Evolutionary conservation across 1,140 invertebrate genomes (phyloP).

Genomic region (Rhagoletis pomonella): DNA sequence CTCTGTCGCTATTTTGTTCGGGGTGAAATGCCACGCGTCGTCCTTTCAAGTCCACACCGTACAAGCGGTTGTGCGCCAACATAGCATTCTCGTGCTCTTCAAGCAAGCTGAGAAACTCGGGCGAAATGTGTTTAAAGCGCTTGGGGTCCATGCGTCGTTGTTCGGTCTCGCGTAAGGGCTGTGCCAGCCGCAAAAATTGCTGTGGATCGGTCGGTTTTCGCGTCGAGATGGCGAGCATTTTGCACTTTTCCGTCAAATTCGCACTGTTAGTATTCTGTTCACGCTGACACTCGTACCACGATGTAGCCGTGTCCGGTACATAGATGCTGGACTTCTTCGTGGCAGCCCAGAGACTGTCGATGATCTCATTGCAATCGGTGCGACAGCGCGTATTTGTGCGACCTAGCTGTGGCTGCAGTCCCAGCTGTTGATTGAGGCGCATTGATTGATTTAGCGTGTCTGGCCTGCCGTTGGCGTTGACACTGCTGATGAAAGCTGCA

Average conservation of each 20-base stretch:
- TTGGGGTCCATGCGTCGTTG: slow-evolving; percentile 60
- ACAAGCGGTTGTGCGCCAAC: slow-evolving; percentile 62
- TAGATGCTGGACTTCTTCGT: slow-evolving; percentile 58
- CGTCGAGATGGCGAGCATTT: slow-evolving; percentile 49
- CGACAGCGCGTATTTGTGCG: neutral
- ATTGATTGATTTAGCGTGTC: slow-evolving; percentile 17
- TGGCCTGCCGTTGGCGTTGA: neutral
- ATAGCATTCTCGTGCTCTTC: slow-evolving; percentile 62
- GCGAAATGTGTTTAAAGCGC: slow-evolving; percentile 64
- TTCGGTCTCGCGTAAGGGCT: slow-evolving; percentile 36
- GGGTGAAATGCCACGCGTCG: neutral
- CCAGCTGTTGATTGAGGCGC: slow-evolving; percentile 25
- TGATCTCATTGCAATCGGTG: slow-evolving; percentile 46
- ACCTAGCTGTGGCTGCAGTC: neutral
- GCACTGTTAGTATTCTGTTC: slow-evolving; percentile 18
- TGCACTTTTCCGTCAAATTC: neutral
- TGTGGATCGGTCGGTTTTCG: slow-evolving; percentile 52
- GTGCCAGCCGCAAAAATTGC: slow-evolving; percentile 41
- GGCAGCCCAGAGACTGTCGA: slow-evolving; percentile 36
- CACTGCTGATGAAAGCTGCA: neutral
- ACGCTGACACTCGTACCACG: slow-evolving; percentile 68
- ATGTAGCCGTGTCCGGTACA: slow-evolving; percentile 67
- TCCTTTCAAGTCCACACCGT: slow-evolving; percentile 56
- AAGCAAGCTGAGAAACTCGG: slow-evolving; percentile 65
- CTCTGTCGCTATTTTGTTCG: neutral